phyloP scores from a whole-genome alignment of 2,113 vertebrate species.

The Hypocryptadius cinnamomeus region DNA sequence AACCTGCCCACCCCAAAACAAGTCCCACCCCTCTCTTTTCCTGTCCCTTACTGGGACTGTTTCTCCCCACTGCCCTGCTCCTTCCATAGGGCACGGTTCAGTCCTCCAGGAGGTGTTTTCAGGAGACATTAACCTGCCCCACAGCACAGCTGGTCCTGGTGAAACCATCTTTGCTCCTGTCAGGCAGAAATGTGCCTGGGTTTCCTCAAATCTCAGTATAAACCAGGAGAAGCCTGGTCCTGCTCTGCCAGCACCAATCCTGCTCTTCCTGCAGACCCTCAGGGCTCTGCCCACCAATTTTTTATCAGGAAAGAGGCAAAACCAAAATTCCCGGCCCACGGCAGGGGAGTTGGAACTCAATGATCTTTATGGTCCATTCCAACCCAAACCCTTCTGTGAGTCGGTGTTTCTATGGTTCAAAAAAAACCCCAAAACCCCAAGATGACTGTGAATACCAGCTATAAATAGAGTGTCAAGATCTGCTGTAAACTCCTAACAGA shows the following conservation, averaged over 20 bases:
- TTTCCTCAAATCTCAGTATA: not conserved
- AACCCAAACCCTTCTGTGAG: not conserved
- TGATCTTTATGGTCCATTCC: not conserved
- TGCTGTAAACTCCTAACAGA: not conserved
- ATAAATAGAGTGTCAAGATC: not conserved
- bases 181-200: not conserved
- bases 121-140: rapidly evolving
- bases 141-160: rapidly evolving
- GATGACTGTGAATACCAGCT: not conserved
- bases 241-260: not conserved
- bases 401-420: rapidly evolving
- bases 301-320: rapidly evolving
- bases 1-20: not conserved
- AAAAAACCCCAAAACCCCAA: not conserved
- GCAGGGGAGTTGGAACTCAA: not conserved
- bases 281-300: not conserved
- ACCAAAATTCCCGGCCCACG: not conserved
- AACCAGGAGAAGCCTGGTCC: not conserved
- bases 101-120: not conserved
- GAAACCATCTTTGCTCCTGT: not conserved
- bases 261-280: not conserved
- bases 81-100: no score
- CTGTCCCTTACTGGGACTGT: not conserved
- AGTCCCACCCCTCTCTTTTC: not conserved
- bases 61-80: not conserved